Conservation (phyloP, 1,140 invertebrate species). For the Telenomus remus region DNA sequence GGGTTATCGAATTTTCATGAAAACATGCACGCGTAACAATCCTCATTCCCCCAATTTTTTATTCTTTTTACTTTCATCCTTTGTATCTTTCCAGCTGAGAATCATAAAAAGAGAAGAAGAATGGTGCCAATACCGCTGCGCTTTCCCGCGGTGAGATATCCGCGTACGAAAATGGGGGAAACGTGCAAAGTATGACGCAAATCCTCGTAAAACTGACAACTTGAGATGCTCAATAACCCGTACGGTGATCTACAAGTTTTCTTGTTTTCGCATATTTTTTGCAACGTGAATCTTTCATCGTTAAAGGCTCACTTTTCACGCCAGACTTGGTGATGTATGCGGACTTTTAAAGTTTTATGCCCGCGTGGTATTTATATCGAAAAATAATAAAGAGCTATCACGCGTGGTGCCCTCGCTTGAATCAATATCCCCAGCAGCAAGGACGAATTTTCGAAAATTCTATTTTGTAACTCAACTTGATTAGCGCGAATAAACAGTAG, state of each 20-base stretch:
- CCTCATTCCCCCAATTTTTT: too few species aligned
- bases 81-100: constrained; percentile 26
- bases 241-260: constrained; percentile 57
- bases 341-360: constrained; percentile 47
- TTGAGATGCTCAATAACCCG: constrained; percentile 66
- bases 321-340: constrained; percentile 49
- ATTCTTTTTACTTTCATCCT: too few species aligned
- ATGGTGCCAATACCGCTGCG: constrained; percentile 57
- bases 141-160: constrained; percentile 55
- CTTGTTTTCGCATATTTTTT: constrained; percentile 52
- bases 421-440: neutral
- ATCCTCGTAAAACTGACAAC: constrained; percentile 65
- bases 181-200: constrained; percentile 64
- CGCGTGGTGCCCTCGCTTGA: constrained; percentile 10
- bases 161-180: constrained; percentile 53
- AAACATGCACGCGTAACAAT: constrained; percentile 18
- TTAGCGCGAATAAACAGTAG: neutral
- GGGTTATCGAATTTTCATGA: constrained; percentile 44
- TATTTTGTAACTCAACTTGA: neutral
- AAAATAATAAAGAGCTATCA: constrained; percentile 46
- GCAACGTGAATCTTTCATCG: constrained; percentile 54
- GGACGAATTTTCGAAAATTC: too few species aligned
- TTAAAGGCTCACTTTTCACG: constrained; percentile 53
- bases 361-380: constrained; percentile 31
- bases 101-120: constrained; percentile 58